A percentile compares a stretch with the other conserved stretches of the same genome.
Evolutionary conservation across 2,113 vertebrate genomes (phyloP).

Genomic region (Hypomesus transpacificus): DNA sequence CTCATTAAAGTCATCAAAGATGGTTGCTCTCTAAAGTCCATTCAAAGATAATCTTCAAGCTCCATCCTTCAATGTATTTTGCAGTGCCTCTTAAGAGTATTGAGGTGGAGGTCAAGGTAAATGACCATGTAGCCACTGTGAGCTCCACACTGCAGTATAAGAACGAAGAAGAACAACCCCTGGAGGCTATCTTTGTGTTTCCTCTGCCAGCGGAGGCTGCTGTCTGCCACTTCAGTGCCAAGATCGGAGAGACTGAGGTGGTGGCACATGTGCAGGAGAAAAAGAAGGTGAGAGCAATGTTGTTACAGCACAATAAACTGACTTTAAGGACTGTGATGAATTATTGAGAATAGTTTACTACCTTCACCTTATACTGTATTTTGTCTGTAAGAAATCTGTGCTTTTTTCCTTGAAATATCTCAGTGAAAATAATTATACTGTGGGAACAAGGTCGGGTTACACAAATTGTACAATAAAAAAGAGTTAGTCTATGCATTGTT

Average conservation of each 20-base stretch:
- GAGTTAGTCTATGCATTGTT: no score
- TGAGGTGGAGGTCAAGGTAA: conserved; percentile 69
- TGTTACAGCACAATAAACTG: no score
- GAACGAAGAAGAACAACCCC: conserved; percentile 71
- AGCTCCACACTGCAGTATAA: conserved; percentile 75
- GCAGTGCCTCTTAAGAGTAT: conserved; percentile 78
- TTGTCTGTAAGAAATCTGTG: no score
- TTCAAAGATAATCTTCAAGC: not conserved
- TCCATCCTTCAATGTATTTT: not conserved
- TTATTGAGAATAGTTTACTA: no score
- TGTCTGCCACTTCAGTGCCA: conserved; percentile 76
- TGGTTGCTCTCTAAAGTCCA: no score
- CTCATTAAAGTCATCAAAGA: not conserved
- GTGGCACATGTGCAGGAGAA: conserved; percentile 78
- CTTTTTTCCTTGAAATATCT: no score
- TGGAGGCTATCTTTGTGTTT: conserved; percentile 81
- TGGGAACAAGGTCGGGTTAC: no score
- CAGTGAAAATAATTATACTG: no score
- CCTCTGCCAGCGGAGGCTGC: conserved; percentile 79
- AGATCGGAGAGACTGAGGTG: conserved; percentile 70
- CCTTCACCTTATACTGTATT: no score
- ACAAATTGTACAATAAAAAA: no score
- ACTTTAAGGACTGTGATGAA: no score
- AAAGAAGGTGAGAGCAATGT: conserved; percentile 55
- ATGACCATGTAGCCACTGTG: conserved; percentile 77